phyloP scores from a whole-genome alignment of 1,140 invertebrate genomes.

The Chlorops oryzae region DNA sequence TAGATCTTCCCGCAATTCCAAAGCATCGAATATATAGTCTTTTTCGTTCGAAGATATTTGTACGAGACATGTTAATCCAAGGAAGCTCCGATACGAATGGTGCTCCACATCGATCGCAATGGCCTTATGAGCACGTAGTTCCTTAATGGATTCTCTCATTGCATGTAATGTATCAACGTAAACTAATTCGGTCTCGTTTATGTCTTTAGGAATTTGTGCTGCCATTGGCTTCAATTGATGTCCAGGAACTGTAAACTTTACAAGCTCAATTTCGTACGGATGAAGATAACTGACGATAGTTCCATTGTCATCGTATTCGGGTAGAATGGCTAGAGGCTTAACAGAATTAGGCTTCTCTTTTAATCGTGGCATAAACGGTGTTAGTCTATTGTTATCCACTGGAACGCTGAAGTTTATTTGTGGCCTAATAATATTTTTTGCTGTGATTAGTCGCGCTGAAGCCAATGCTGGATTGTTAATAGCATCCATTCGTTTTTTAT shows the following conservation, averaged over 20 bases:
- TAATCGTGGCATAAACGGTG: conserved; percentile 75
- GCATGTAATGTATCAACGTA: conserved; percentile 62
- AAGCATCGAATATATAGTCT: conserved; percentile 90
- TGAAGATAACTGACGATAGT: conserved; percentile 66
- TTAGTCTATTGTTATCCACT: conserved; percentile 71
- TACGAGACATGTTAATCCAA: conserved; percentile 86
- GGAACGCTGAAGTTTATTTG: conserved; percentile 80
- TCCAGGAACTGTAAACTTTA: conserved; percentile 57
- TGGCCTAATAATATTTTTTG: conserved; percentile 71
- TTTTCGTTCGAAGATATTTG: conserved; percentile 84
- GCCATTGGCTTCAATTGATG: conserved; percentile 49
- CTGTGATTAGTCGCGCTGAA: conserved; percentile 55
- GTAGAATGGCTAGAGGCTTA: conserved; percentile 69
- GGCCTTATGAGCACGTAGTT: conserved; percentile 59
- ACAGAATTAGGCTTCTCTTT: conserved; percentile 83
- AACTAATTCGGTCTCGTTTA: conserved; percentile 62
- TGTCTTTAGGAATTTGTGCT: conserved; percentile 44
- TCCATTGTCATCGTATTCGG: conserved; percentile 60
- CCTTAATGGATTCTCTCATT: conserved; percentile 60
- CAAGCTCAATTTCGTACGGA: conserved; percentile 85
- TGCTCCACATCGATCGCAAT: conserved; percentile 87
- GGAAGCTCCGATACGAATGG: conserved; percentile 76
- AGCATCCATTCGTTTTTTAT: conserved; percentile 18
- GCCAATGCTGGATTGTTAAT: conserved; percentile 18
- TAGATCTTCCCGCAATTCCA: conserved; percentile 75